Evolutionary conservation across 2,888 invertebrate species (phyloP).

Genomic region (Endotricha flammealis): DNA sequence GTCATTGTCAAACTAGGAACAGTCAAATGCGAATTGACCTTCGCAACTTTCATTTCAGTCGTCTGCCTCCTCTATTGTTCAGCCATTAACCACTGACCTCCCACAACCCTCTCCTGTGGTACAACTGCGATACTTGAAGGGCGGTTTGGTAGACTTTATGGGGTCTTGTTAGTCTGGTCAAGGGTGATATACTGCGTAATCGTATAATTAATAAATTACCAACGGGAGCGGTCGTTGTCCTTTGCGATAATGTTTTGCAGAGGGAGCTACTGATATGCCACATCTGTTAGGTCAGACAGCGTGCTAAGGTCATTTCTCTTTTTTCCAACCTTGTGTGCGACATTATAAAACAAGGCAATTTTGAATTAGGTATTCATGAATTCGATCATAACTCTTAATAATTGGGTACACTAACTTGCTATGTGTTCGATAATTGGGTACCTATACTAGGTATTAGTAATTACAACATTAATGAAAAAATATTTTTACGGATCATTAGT

Average conservation of each 20-base stretch:
- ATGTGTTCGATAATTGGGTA: no score
- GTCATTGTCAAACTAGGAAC: conserved; percentile 25
- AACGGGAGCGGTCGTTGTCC: conserved; percentile 66
- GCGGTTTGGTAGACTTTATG: conserved; percentile 26
- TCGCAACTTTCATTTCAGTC: conserved; percentile 53
- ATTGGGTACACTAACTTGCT: no score
- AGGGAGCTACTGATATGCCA: conserved; percentile 57
- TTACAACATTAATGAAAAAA: no score
- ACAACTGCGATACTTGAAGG: conserved; percentile 21
- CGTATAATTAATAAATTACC: conserved; percentile 74
- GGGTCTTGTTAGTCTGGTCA: conserved; percentile 48
- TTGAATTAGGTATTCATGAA: no score
- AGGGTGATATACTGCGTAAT: conserved; percentile 47
- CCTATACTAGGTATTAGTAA: no score
- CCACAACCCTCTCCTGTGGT: conserved; percentile 24
- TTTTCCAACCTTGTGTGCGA: conserved; percentile 30
- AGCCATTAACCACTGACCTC: conserved; percentile 41
- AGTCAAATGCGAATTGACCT: conserved; percentile 46
- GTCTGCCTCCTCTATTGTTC: conserved; percentile 42
- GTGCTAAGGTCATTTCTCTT: conserved; percentile 62
- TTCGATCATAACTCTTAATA: no score
- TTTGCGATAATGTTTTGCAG: conserved; percentile 66
- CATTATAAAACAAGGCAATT: conserved; percentile 6
- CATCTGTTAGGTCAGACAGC: conserved; percentile 64
- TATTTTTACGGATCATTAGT: no score